These are phyloP conservation scores for Bombycilla garrulus DNA, from an alignment of 2,113 vertebrate genomes.

Conservation along the genomic window DNA sequence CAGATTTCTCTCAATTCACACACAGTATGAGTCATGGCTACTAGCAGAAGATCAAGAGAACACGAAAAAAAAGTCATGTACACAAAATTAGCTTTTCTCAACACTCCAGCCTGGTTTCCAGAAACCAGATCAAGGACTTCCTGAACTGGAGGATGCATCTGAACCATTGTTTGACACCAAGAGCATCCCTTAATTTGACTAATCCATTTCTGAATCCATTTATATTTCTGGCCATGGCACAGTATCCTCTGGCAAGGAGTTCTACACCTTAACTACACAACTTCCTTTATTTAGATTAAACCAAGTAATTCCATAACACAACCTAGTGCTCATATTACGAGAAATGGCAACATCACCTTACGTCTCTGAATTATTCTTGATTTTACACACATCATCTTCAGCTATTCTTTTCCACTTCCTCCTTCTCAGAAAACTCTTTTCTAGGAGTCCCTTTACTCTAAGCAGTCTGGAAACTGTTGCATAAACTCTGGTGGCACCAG, in stretches of 20 bases:
- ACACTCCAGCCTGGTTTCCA: background rate
- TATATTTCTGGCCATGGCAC: background rate
- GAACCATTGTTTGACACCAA: background rate
- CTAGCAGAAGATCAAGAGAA: background rate
- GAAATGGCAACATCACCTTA: background rate
- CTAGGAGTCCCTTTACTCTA: background rate
- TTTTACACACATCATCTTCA: background rate
- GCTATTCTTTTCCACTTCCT: background rate
- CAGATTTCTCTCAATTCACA: background rate
- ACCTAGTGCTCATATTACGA: background rate
- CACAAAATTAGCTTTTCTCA: background rate
- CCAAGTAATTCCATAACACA: background rate
- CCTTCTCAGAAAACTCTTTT: background rate
- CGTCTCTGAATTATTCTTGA: background rate
- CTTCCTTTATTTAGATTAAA: background rate
- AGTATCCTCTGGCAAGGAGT: background rate
- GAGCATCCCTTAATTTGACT: background rate
- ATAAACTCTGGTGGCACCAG: background rate
- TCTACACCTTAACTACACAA: background rate
- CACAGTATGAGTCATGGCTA: background rate
- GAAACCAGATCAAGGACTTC: background rate
- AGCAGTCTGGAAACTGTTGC: background rate
- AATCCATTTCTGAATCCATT: background rate
- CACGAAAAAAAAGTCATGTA: background rate
- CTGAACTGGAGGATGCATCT: constrained; percentile 13